Evolutionary conservation across 2,797 vertebrate species (phyloP), one percentile per base, ranked within the genome.

Genomic region (Phrynocephalus vlangalii): DNA sequence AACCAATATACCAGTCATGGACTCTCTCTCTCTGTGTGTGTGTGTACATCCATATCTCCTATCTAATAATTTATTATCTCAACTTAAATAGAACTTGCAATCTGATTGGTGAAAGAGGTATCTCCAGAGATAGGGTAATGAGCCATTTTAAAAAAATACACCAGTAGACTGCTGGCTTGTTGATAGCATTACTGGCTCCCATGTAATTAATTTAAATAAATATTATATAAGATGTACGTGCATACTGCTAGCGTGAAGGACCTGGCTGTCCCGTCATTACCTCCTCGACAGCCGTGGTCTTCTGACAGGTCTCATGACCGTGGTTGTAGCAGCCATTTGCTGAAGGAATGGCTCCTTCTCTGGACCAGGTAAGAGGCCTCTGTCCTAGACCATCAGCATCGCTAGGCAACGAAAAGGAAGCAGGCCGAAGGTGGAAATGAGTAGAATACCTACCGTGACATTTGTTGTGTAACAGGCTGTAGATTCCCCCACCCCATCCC

Each of bases 121-220:
- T 18, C 88, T 84, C 68, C 83, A 81, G 50, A 80, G 78, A 15
- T 2, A 0, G 84, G 89, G 87, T 91, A 90, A 91, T 16, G 20
- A 93, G 79, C 0, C 0, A 44, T 91, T 84, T 0, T 71, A 60
- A 24, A 76, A 13, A 85, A 20, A 76, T 15, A 8, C 6, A 75
- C n/a, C 70, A 88, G 52, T 13, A 89, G 82, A 86, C 56, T 44
- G 88, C 72, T 84, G 56, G 60, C 87, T 86, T 16, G 80, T 85
- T 95, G 77, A 82, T 86, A 87, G 79, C 89, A 91, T 88, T 90
- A 44, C 90, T 90, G 86, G 87, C 24, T 92, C 89, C 87, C 30
- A 78, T 90, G 92, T 88, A 90, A 92, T 94, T 94, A 92, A 90
- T 92, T 66, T 50, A 56, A 84, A 71, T 73, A 95, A 91, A 87